Conservation (phyloP, 1,140 invertebrate species). For the Pogonus chalceus region DNA sequence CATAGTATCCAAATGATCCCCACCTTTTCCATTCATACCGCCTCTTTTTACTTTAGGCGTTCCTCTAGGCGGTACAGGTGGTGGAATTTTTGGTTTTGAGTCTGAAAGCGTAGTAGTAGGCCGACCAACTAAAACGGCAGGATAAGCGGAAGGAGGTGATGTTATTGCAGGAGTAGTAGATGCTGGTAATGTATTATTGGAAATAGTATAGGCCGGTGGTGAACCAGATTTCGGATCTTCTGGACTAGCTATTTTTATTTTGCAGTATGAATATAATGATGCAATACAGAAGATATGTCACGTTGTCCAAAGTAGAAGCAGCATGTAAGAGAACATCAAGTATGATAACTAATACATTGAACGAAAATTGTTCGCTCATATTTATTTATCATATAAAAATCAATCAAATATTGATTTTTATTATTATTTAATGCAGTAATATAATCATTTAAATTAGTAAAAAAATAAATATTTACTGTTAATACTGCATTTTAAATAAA, state of each 20-base stretch:
- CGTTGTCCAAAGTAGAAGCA: constrained; percentile 34
- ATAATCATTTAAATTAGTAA: too few species aligned
- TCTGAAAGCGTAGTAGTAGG: constrained; percentile 32
- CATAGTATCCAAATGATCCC: background rate
- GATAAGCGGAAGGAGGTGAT: constrained; percentile 44
- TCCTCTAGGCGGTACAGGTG: constrained; percentile 71
- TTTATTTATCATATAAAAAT: too few species aligned
- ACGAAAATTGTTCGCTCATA: too few species aligned
- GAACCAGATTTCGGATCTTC: constrained; percentile 8
- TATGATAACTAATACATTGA: too few species aligned
- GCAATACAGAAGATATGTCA: constrained; percentile 21
- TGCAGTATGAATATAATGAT: constrained; percentile 21
- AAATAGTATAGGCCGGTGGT: background rate
- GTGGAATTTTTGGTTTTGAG: constrained; percentile 58
- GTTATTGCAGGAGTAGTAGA: constrained; percentile 41
- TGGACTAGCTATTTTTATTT: constrained; percentile 20
- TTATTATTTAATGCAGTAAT: too few species aligned
- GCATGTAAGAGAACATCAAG: constrained; percentile 38
- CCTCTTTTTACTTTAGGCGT: constrained; percentile 51
- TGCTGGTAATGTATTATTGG: background rate
- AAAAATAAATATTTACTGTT: too few species aligned
- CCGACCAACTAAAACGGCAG: constrained; percentile 38
- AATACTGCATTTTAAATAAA: too few species aligned
- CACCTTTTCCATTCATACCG: constrained; percentile 32
- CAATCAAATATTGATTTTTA: too few species aligned